Base-by-base conservation (phyloP, 2,113 vertebrate species). In the Trichomycterus rosablanca region DNA sequence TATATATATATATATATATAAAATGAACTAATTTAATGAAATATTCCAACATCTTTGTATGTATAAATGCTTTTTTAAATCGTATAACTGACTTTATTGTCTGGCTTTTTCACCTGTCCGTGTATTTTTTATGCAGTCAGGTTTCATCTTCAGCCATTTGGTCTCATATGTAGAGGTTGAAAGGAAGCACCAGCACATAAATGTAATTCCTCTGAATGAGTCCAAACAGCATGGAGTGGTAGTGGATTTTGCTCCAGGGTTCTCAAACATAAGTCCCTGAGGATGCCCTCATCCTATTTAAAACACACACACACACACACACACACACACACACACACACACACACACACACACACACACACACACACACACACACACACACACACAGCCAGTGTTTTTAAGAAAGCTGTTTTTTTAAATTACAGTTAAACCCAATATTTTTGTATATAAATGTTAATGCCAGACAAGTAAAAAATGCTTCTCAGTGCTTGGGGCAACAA, bases 161-260 rank as follows among this genome's bases (percentile, higher is more conserved):
- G 40, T 39, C 26, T 26, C 37, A 23, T 35, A 43, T 56, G 22
- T 11, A 15, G 46, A 53, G 51, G 61, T 34, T 59, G 28, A 48
- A 45, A 43, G 56, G 46, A 45, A 66, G 34, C 15, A 23, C 23
- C 19, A 26, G 30, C 49, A 60, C 58, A 71, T 71, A 35, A 61
- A 71, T 71, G 22, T 67, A 67, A 57, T 67, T 58, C 58, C 58
- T 20, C 35, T 22, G 63, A 35, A 45, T 50, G 43, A 60, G 48
- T 61, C 50, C 45, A 51, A 60, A 60, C 66, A 23, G 42, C 49
- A 52, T 57, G 34, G 18, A 63, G 63, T 58, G 39, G 32, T 14
- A 45, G 60, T 43, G 55, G 56, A 69, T 66, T 62, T 58, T 43
- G 51, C 67, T 55, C 12, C 30, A 66, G 66, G 66, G 51, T 46